Evolutionary conservation across 2,113 vertebrate species (phyloP).

Genomic region (Lipotes vexillifer): DNA sequence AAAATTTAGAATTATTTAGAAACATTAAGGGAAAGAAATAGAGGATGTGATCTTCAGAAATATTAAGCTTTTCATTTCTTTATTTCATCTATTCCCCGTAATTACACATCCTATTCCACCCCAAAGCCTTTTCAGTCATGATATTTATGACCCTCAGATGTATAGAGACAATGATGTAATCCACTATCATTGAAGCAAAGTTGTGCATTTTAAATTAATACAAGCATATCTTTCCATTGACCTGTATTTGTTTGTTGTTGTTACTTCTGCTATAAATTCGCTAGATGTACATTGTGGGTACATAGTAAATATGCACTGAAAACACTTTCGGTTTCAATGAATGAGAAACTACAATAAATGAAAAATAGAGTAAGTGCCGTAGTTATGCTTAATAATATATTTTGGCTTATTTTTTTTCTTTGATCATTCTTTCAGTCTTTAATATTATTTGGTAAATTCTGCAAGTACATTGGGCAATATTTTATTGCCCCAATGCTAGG

Average conservation of each 20-base stretch:
- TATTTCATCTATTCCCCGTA: background rate
- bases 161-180: background rate
- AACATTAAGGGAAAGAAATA: background rate
- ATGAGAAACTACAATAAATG: background rate
- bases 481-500: background rate
- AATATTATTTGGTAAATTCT: background rate
- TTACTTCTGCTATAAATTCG: background rate
- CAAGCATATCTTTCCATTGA: background rate
- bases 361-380: background rate
- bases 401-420: background rate
- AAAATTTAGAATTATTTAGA: constrained; percentile 14
- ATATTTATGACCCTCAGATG: background rate
- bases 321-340: background rate
- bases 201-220: background rate
- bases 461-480: background rate
- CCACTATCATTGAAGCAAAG: background rate
- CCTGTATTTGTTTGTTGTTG: background rate
- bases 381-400: background rate
- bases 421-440: background rate
- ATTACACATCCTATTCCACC: background rate
- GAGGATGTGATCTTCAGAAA: background rate
- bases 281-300: background rate
- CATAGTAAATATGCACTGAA: background rate
- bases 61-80: background rate
- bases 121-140: background rate